Evolutionary conservation across 64 coral and sea anemone species (phyloP).

Genomic region (Stylophora pistillata): DNA sequence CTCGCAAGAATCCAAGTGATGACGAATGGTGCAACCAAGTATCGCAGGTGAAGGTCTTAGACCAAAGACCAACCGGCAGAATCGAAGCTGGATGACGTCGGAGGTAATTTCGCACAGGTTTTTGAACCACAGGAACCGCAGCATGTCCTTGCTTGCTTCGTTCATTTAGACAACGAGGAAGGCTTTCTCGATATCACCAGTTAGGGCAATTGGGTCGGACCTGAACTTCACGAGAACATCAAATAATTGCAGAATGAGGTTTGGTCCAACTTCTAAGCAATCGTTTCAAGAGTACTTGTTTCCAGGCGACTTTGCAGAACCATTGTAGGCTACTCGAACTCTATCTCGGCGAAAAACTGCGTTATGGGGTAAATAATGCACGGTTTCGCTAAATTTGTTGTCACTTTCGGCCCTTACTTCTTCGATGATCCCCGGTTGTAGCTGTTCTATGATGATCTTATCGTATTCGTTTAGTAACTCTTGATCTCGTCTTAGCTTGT

Average conservation of each 20-base stretch:
- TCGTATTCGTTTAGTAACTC: slow-evolving; percentile 54
- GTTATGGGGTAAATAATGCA: too few species aligned
- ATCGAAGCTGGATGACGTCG: slow-evolving; percentile 26
- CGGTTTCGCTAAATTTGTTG: too few species aligned
- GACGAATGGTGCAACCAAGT: slow-evolving; percentile 14
- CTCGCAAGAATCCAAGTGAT: slow-evolving; percentile 41
- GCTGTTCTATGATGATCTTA: slow-evolving; percentile 48
- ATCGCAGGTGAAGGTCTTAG: slow-evolving; percentile 34
- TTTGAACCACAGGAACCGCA: slow-evolving; percentile 48
- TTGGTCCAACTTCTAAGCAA: slow-evolving; percentile 19
- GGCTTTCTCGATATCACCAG: slow-evolving; percentile 64
- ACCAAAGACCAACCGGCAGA: slow-evolving; percentile 51
- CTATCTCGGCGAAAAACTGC: too few species aligned
- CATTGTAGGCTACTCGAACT: slow-evolving; percentile 30
- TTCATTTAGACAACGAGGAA: slow-evolving; percentile 49
- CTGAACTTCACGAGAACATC: slow-evolving; percentile 27
- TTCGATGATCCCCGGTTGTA: slow-evolving; percentile 30
- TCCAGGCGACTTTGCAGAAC: slow-evolving; percentile 2
- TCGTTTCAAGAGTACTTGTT: slow-evolving; percentile 37
- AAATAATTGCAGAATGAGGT: slow-evolving; percentile 20
- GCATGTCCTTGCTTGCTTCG: slow-evolving; percentile 36
- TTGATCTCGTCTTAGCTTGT: slow-evolving; percentile 27
- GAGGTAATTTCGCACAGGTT: slow-evolving; percentile 8
- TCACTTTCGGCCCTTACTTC: too few species aligned
- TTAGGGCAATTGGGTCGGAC: slow-evolving; percentile 32